Evolutionary conservation across 2,888 invertebrate species (phyloP).

Genomic region (Zaprionus obscuricornis): DNA sequence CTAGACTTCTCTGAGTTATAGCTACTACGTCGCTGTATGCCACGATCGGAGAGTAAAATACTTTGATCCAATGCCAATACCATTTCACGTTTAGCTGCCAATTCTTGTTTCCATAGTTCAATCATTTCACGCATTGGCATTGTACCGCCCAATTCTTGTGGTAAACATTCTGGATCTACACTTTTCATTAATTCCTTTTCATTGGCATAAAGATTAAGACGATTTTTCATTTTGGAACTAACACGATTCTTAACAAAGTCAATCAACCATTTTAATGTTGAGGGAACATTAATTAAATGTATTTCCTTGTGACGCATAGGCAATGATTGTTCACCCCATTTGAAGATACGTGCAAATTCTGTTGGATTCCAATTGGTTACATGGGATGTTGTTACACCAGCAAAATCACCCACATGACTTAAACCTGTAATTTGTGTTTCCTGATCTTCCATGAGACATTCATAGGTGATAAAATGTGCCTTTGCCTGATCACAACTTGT

Average conservation of each 20-base stretch:
- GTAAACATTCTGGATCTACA: slow-evolving; percentile 87
- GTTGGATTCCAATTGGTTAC: slow-evolving; percentile 89
- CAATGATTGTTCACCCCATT: slow-evolving; percentile 92
- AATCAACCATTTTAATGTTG: slow-evolving; percentile 89
- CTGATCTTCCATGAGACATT: slow-evolving; percentile 90
- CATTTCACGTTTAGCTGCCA: slow-evolving; percentile 86
- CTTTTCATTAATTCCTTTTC: slow-evolving; percentile 86
- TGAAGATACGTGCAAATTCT: slow-evolving; percentile 88
- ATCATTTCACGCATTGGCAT: slow-evolving; percentile 90
- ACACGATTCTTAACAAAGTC: slow-evolving; percentile 89
- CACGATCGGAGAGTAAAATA: slow-evolving; percentile 87
- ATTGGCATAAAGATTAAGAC: slow-evolving; percentile 87
- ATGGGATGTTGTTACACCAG: slow-evolving; percentile 86
- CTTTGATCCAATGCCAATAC: slow-evolving; percentile 87
- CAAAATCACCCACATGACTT: slow-evolving; percentile 89
- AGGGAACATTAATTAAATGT: slow-evolving; percentile 88
- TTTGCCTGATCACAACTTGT: slow-evolving; percentile 89
- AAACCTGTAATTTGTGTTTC: slow-evolving; percentile 90
- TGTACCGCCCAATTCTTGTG: slow-evolving; percentile 89
- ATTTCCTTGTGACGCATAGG: slow-evolving; percentile 92
- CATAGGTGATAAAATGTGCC: slow-evolving; percentile 89
- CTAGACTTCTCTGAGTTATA: slow-evolving; percentile 77
- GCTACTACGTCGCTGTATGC: slow-evolving; percentile 84
- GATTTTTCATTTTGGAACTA: slow-evolving; percentile 88
- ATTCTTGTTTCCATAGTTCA: slow-evolving; percentile 86